Conservation (phyloP, 1,140 invertebrate genomes). For the Neocloeon triangulifer region DNA sequence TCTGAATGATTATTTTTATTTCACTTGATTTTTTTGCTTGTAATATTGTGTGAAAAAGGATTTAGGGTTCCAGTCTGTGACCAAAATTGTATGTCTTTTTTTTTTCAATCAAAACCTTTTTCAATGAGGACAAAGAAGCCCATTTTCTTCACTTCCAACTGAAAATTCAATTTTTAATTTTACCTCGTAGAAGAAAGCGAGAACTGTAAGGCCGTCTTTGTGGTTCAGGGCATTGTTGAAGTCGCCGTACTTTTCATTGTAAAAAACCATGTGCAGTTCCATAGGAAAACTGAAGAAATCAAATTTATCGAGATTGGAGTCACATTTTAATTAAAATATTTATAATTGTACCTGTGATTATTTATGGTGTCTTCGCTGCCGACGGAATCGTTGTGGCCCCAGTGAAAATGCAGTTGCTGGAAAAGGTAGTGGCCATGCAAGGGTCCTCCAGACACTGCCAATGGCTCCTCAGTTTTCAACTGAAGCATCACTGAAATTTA, state of each 20-base stretch:
- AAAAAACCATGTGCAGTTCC: slow-evolving; percentile 73
- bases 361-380: slow-evolving; percentile 23
- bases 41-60: too few species aligned
- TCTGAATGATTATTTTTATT: too few species aligned
- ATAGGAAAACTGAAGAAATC: slow-evolving; percentile 33
- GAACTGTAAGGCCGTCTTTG: slow-evolving; percentile 50
- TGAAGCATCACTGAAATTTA: slow-evolving; percentile 9
- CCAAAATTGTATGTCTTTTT: too few species aligned
- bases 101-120: too few species aligned
- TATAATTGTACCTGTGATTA: slow-evolving; percentile 10
- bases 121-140: too few species aligned
- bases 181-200: slow-evolving; percentile 70
- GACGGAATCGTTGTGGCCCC: slow-evolving; percentile 17
- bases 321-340: not conserved
- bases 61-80: too few species aligned
- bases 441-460: slow-evolving; percentile 13
- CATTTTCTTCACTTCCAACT: not conserved
- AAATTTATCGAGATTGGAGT: not conserved
- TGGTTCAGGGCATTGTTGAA: slow-evolving; percentile 35
- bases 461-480: slow-evolving; percentile 11
- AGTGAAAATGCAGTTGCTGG: slow-evolving; percentile 26
- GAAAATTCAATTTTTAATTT: too few species aligned
- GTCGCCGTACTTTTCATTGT: slow-evolving; percentile 40
- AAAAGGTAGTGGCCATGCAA: slow-evolving; percentile 17
- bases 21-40: too few species aligned